Evolutionary conservation across 1,140 invertebrate genomes (phyloP), one percentile per base, ranked within the genome.

Genomic region (Ceratosolen fusciceps): DNA sequence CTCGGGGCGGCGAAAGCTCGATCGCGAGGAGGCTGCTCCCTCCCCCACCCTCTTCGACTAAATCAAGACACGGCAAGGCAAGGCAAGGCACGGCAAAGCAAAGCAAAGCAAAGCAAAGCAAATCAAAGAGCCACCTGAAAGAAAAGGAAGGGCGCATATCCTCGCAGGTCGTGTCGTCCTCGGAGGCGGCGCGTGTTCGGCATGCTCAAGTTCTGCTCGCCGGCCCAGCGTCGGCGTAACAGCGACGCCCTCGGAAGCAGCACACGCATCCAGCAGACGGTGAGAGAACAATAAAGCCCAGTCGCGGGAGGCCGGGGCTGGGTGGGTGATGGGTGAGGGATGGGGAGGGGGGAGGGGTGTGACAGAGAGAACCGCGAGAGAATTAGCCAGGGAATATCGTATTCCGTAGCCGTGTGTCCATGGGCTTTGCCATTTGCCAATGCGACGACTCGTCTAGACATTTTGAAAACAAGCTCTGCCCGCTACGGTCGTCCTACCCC

Each of bases 121-220:
- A 47, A 47, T 47, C 7, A 16, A 16, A 7, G 8, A 9, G 43
- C 7, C 7, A 9, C 43, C 43, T 47, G 49, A 19, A 21, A 43
- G 5, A 43, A 43, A 43, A 43, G 39, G 39, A 43, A 43, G 39
- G 12, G 39, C 39, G 5, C 5, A 5, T 43, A 43, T 12, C 39
- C 5, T 7, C 39, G 39, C 39, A 7, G 39, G 5, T 43, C 5
- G 39, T 4, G 8, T 4, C 14, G 8, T 56, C n/a, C n/a, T 19
- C 52, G 29, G 5, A 14, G 54, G 71, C n/a, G 12, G 73, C 76
- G 65, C 77, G 67, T 80, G 74, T 83, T 82, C 83, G 83, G 87
- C 82, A 93, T 94, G 93, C 88, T 94, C 87, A 94, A 94, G 90
- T 94, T 94, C 88, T 93, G 93, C 87, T 93, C 92, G 81, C 92